phyloP scores from a whole-genome alignment of 92 coral and sea anemone species.

The Phenganax stokvisi region DNA sequence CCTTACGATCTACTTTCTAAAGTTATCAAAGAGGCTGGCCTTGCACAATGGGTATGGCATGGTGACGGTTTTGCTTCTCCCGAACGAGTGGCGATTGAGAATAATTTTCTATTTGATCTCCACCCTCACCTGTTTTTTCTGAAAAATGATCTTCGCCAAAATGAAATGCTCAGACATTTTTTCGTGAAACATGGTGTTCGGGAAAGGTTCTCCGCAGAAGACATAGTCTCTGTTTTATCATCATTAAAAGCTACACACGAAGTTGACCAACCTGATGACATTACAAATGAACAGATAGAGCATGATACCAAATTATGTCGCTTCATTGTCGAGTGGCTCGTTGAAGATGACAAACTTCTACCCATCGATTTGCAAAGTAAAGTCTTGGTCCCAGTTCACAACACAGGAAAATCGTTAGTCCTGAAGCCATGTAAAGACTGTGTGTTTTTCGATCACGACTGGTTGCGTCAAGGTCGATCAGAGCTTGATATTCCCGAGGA shows the following conservation, averaged over 20 bases:
- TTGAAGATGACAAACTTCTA: slow-evolving; percentile 51
- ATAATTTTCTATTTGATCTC: slow-evolving; percentile 49
- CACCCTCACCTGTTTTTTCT: slow-evolving; percentile 59
- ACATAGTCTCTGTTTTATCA: slow-evolving; percentile 52
- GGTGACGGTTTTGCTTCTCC: slow-evolving; percentile 70
- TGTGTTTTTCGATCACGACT: slow-evolving; percentile 72
- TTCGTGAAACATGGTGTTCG: slow-evolving; percentile 59
- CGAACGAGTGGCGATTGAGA: slow-evolving; percentile 41
- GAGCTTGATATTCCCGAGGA: slow-evolving; percentile 56
- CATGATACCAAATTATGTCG: slow-evolving; percentile 52
- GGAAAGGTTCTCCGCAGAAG: slow-evolving; percentile 41
- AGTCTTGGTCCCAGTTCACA: slow-evolving; percentile 67
- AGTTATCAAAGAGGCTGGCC: slow-evolving; percentile 6
- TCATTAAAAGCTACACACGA: slow-evolving; percentile 57
- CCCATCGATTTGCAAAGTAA: slow-evolving; percentile 42
- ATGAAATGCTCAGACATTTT: slow-evolving; percentile 30
- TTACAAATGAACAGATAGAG: slow-evolving; percentile 16
- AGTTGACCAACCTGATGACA: neutral
- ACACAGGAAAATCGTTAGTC: slow-evolving; percentile 50
- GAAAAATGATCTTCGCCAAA: slow-evolving; percentile 41
- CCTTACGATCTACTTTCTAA: neutral
- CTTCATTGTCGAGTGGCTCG: slow-evolving; percentile 67
- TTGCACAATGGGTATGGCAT: slow-evolving; percentile 75
- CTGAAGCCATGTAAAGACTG: slow-evolving; percentile 61
- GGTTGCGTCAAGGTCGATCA: slow-evolving; percentile 57